These are phyloP conservation scores for Maccullochella peelii DNA, from an alignment of 2,113 vertebrate genomes.

Conservation along the genomic window DNA sequence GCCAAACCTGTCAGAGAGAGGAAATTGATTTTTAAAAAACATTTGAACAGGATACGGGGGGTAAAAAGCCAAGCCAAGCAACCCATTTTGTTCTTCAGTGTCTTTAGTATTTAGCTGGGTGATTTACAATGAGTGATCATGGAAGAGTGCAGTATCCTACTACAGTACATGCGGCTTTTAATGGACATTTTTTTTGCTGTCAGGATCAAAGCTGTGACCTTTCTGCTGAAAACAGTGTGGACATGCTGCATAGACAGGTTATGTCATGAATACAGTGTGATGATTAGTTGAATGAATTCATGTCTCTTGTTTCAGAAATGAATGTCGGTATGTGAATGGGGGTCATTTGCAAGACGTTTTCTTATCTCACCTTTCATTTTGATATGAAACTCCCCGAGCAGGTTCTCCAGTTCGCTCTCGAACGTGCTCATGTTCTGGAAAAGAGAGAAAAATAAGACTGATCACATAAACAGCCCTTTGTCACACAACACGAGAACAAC, in stretches of 20 bases:
- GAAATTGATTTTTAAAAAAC: neutral
- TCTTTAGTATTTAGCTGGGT: neutral
- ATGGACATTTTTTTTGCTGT: neutral
- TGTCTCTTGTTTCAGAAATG: neutral
- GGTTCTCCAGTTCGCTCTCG: conserved; percentile 93
- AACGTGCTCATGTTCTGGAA: conserved; percentile 95
- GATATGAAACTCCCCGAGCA: conserved; percentile 97
- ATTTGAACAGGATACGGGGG: neutral
- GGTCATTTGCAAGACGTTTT: neutral
- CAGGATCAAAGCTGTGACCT: neutral
- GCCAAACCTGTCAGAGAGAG: conserved; percentile 90
- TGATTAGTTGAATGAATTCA: neutral
- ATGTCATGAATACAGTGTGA: neutral
- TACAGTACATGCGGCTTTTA: neutral
- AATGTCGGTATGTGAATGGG: neutral
- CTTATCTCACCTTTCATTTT: conserved; percentile 94
- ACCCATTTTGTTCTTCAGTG: neutral
- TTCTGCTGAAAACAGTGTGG: neutral
- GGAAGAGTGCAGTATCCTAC: neutral
- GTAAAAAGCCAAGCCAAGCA: neutral
- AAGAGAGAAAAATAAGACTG: conserved; percentile 14
- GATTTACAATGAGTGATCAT: neutral
- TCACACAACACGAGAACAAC: conserved; percentile 30
- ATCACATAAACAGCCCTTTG: conserved; percentile 30
- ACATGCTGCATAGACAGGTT: neutral